These are phyloP conservation scores for Calcarius lapponicus DNA, from an alignment of 2,797 vertebrate species.

Conservation along the genomic window DNA sequence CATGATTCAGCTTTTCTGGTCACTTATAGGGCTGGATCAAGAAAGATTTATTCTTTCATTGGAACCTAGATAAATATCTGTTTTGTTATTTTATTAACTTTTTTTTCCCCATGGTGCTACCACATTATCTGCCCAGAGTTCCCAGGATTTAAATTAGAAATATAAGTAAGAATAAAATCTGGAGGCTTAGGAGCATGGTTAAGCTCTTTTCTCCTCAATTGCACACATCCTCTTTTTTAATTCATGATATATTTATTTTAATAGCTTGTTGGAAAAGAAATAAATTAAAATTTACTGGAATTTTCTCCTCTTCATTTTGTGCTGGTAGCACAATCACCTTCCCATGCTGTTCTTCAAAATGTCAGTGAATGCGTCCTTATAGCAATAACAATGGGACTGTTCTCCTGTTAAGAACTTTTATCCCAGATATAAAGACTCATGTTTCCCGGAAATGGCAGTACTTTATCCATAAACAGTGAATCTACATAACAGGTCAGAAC, in stretches of 20 bases:
- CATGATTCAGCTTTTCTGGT: background rate
- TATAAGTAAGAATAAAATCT: background rate
- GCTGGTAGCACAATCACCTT: background rate
- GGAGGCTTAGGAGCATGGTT: background rate
- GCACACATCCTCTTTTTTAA: background rate
- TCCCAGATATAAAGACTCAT: background rate
- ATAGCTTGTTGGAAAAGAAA: background rate
- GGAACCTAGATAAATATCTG: fast-evolving
- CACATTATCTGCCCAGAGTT: background rate
- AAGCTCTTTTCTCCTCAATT: background rate
- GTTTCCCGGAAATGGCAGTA: background rate
- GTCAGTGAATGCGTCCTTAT: fast-evolving
- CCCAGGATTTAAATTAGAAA: background rate
- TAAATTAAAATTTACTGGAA: background rate
- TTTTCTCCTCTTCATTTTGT: background rate
- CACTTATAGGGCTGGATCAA: background rate
- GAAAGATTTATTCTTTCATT: background rate
- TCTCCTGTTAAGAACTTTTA: background rate
- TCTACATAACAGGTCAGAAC: background rate
- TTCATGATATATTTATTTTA: background rate
- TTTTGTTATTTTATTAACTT: background rate
- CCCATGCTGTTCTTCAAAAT: background rate
- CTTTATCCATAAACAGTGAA: background rate
- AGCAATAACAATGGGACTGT: background rate
- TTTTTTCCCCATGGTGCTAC: background rate